These are phyloP conservation scores for Chaetodon trifasciatus DNA, from an alignment of 2,797 vertebrate genomes.

Conservation along the genomic window DNA sequence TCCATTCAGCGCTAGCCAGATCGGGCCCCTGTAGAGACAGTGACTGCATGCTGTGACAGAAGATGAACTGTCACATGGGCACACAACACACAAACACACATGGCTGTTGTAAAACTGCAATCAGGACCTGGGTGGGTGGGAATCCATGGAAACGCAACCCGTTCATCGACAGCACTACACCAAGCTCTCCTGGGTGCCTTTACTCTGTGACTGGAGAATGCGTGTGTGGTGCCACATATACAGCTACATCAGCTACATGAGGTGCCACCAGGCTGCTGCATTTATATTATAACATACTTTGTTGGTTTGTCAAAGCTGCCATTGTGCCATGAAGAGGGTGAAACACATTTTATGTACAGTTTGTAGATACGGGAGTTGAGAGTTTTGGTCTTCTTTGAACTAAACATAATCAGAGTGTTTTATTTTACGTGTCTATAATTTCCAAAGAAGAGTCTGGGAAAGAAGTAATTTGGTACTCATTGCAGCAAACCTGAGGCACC, in stretches of 20 bases:
- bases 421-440: background rate
- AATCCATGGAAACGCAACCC: conserved; percentile 54
- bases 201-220: background rate
- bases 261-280: conserved; percentile 9
- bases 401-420: background rate
- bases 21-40: conserved; percentile 19
- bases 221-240: conserved; percentile 25
- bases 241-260: background rate
- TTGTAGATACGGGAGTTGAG: background rate
- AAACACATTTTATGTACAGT: background rate
- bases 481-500: no score
- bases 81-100: conserved; percentile 26
- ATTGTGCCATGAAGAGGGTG: background rate
- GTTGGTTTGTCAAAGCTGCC: conserved; percentile 34
- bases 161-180: conserved; percentile 9
- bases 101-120: conserved; percentile 8
- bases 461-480: no score
- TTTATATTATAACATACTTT: conserved; percentile 24
- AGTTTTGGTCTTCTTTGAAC: background rate
- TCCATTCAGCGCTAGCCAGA: conserved; percentile 48
- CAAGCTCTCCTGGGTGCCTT: conserved; percentile 38
- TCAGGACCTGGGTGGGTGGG: conserved; percentile 15
- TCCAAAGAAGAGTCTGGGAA: background rate
- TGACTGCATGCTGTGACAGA: conserved; percentile 30
- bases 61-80: conserved; percentile 38